Percentiles rank a stretch among this genome's conserved stretches.
Conservation (phyloP, 2,797 vertebrate species). For the Gambelia wislizenii region DNA sequence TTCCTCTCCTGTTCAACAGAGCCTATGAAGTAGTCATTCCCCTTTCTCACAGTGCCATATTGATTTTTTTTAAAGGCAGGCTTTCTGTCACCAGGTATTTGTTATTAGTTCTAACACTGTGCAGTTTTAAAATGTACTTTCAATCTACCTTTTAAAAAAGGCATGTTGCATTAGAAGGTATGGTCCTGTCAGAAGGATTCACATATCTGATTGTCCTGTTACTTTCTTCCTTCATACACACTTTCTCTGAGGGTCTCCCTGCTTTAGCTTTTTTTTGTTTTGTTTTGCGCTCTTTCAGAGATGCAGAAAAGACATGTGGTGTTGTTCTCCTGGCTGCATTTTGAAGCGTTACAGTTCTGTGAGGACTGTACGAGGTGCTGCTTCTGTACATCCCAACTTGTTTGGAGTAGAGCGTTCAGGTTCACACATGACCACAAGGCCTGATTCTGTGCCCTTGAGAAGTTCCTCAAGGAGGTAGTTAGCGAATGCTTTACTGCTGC, state of each 20-base stretch:
- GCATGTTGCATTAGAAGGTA: slow-evolving; percentile 33
- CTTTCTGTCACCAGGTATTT: slow-evolving; percentile 61
- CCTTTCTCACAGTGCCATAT: slow-evolving; percentile 60
- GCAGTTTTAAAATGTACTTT: slow-evolving; percentile 60
- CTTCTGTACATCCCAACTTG: not conserved
- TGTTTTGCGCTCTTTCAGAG: not conserved
- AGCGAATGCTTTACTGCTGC: slow-evolving; percentile 47
- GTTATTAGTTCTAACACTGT: slow-evolving; percentile 42
- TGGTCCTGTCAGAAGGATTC: slow-evolving; percentile 34
- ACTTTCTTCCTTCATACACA: slow-evolving; percentile 43
- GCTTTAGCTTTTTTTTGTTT: slow-evolving; percentile 20
- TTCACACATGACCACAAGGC: slow-evolving; percentile 35
- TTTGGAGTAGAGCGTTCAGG: slow-evolving; percentile 14
- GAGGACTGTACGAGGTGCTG: not conserved
- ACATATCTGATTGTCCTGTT: slow-evolving; percentile 51
- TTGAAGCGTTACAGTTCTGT: not conserved
- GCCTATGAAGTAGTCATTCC: slow-evolving; percentile 44
- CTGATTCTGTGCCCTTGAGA: slow-evolving; percentile 68
- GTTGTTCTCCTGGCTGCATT: not conserved
- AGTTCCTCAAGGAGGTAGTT: slow-evolving; percentile 49
- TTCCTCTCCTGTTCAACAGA: slow-evolving; percentile 46
- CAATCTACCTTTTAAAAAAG: slow-evolving; percentile 37
- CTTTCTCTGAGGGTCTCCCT: slow-evolving; percentile 40
- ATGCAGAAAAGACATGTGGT: not conserved
- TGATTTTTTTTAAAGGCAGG: slow-evolving; percentile 66